A percentile compares a stretch with the other conserved stretches of the same genome.
Conservation (phyloP, 2,888 invertebrate genomes). For the Empis stercorea region DNA sequence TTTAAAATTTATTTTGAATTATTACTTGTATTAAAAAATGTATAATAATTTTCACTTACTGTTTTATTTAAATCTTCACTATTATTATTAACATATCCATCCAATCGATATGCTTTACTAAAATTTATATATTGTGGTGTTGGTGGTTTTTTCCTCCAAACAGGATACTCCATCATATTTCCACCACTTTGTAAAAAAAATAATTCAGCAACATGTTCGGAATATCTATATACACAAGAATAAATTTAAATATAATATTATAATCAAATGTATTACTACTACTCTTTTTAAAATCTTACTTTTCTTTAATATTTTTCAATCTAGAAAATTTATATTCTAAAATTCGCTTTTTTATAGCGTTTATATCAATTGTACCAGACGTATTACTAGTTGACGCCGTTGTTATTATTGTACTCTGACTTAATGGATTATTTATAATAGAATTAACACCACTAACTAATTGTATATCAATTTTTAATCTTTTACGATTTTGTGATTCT, state of each 20-base stretch:
- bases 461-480: constrained; percentile 14
- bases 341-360: constrained; percentile 49
- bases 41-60: not conserved
- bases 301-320: constrained; percentile 55
- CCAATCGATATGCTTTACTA: constrained; percentile 57
- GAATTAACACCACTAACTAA: constrained; percentile 2
- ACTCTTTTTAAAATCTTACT: constrained; percentile 29
- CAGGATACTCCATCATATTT: constrained; percentile 76
- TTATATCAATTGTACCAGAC: constrained; percentile 28
- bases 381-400: constrained; percentile 12
- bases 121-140: constrained; percentile 61
- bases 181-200: constrained; percentile 79
- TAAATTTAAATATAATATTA: not conserved
- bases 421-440: not conserved
- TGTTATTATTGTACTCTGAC: not conserved
- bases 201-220: constrained; percentile 68
- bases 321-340: constrained; percentile 58
- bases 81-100: constrained; percentile 20
- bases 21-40: too few relatives aligned
- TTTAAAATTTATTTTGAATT: too few relatives aligned
- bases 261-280: too few relatives aligned
- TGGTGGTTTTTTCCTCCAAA: constrained; percentile 71
- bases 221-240: constrained; percentile 39
- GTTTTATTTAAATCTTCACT: constrained; percentile 13
- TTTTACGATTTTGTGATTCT: constrained; percentile 12